Base-by-base conservation (phyloP, 92 coral and sea anemone genomes). In the Phenganax stokvisi region DNA sequence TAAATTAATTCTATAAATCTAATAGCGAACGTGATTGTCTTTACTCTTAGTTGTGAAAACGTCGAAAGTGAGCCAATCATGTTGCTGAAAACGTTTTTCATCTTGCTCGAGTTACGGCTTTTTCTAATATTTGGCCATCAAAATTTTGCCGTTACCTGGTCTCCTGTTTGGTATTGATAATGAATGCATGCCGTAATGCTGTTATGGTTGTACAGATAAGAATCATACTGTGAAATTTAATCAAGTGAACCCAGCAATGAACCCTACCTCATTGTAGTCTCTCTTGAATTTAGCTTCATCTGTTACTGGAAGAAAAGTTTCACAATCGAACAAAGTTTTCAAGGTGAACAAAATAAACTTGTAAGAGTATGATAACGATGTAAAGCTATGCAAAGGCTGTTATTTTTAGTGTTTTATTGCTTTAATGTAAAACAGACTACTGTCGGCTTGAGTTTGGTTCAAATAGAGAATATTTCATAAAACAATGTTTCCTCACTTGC, bases 211-310 rank as follows among this genome's bases (percentile, higher is more conserved):
- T 30, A 37, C 73, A 30, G 73, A 68, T 68, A 10, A 68, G n/a
- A 30, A 68, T 68, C 53, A 68, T 68, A 68, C 73, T 68, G 73
- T 68, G 73, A 68, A 68, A 68, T 68, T 68, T 68, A 68, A 68
- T 68, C 73, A 68, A 68, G 53, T 68, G 29, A 68, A 10, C 20
- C 13, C 53, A 68, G 73, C 47, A 30, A 16, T 53, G 73, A 68
- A 68, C 73, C 11, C 16, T 37, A 20, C 44, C 37, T 9, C 37
- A 68, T 3, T 16, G 54, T 61, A 28, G 12, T 68, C 53, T 68
- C 4, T 68, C 73, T 68, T 68, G 73, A 20, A 10, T 68, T 37
- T 29, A 68, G 73, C 11, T 20, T 0, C 31, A 37, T 68, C 73
- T 68, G 73, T 68, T 29, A 52, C 54, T 51, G 73, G 47, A 16